Base-by-base conservation (phyloP, 2,888 invertebrate species). In the Dynastes hyllus region DNA sequence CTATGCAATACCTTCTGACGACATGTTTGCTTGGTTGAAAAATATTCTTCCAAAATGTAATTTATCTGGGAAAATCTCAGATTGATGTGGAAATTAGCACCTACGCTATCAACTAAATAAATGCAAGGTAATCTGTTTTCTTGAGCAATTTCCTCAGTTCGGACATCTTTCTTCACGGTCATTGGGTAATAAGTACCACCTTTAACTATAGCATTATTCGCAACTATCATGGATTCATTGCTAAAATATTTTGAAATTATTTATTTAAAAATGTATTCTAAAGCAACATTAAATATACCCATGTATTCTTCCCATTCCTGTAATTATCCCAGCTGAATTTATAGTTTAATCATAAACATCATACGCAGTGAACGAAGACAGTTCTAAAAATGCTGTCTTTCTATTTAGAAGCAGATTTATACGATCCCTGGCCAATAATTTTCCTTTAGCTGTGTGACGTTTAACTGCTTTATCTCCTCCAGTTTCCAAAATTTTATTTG, bases 181-280 rank as follows among this genome's bases (percentile, higher is more conserved):
- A 98, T 93, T 1, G 99, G 99, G 88, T 97, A 99, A 88, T 98
- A 99, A 45, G 96, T 94, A 37, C 99, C 99, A 37, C 96, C 99
- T 91, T 99, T 99, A 22, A 99, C 97, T 0, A 99, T 99, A 0
- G 99, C 96, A 90, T 99, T 99, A 90, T 99, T 99, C 53, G 97
- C 98, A n/a, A 99, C 93, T 83, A 99, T 94, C 91, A 99, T 89
- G 87, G 95, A 95, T 86, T 95, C 93, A 51, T 90, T 90, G n/a
- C 95, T 94, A 22, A 86, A 84, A 85, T 75, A 76, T 55, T 67
- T n/a, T 5, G 11, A 78, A 70, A 61, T 22, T 22, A 22, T 22
- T 70, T n/a, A 58, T 58, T 58, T 22, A 45, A 45, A 11, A 45
- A 45, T 51, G 4, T 27, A 29, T 3, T 67, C 1, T 55, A 16